phyloP scores from a whole-genome alignment of 2,113 vertebrate genomes.

The Oplegnathus fasciatus region DNA sequence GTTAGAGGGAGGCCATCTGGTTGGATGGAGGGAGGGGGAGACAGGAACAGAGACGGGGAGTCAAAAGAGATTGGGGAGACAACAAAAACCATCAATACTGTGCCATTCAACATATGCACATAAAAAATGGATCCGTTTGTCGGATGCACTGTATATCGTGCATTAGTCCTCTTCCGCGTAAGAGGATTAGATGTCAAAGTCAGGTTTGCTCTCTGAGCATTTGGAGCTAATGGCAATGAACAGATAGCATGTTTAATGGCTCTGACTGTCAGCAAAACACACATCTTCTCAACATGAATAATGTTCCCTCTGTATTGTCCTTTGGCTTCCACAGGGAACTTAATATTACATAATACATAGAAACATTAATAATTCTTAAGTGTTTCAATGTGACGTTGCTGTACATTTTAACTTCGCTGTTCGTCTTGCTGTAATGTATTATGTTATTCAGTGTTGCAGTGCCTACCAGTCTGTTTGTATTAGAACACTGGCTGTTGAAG shows the following conservation, averaged over 20 bases:
- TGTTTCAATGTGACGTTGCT: conserved; percentile 39
- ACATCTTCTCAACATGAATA: conserved; percentile 65
- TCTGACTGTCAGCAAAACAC: conserved; percentile 61
- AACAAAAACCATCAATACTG: conserved; percentile 53
- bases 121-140: conserved; percentile 62
- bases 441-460: conserved; percentile 50
- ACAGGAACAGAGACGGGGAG: conserved; percentile 54
- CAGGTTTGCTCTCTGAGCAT: conserved; percentile 72
- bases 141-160: conserved; percentile 50
- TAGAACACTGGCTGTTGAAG: conserved; percentile 53
- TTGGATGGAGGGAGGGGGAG: conserved; percentile 53
- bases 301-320: conserved; percentile 54
- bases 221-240: conserved; percentile 76
- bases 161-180: conserved; percentile 76
- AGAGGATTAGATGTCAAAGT: conserved; percentile 81
- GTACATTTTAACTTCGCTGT: conserved; percentile 48
- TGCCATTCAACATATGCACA: conserved; percentile 29
- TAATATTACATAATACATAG: conserved; percentile 70
- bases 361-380: conserved; percentile 73
- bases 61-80: conserved; percentile 65
- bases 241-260: conserved; percentile 78
- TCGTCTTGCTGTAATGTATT: conserved; percentile 41
- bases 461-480: conserved; percentile 61
- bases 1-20: conserved; percentile 83
- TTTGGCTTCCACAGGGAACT: conserved; percentile 28